phyloP scores from a whole-genome alignment of 2,113 vertebrate species.

The Zosterops borbonicus region DNA sequence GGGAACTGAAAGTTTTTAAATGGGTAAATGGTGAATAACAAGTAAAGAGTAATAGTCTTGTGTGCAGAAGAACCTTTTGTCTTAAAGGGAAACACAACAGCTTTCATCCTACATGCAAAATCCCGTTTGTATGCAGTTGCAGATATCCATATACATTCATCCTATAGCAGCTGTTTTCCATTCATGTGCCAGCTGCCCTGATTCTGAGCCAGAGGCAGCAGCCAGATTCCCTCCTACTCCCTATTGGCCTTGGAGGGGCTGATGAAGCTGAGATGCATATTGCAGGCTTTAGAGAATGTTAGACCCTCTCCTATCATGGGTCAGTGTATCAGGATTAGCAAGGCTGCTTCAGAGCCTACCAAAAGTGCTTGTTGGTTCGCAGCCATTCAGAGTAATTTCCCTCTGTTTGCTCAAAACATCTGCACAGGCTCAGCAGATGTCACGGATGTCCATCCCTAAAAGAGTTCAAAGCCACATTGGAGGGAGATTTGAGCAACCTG shows the following conservation, averaged over 20 bases:
- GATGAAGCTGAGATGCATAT: neutral
- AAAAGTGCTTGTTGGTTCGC: rapidly evolving
- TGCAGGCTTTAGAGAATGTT: neutral
- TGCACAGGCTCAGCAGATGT: neutral
- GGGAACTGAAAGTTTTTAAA: neutral
- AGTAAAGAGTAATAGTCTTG: neutral
- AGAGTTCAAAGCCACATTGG: neutral
- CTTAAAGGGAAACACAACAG: neutral
- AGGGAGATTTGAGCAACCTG: neutral
- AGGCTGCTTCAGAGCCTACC: neutral
- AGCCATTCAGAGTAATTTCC: neutral
- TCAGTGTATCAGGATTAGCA: neutral
- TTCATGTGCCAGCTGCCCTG: neutral
- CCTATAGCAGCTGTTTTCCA: neutral
- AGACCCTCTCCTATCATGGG: neutral
- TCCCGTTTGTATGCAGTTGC: neutral
- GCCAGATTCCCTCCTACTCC: neutral
- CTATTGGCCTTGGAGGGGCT: neutral
- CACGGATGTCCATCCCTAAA: neutral
- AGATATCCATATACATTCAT: neutral
- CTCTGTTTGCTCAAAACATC: neutral
- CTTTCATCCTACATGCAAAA: neutral
- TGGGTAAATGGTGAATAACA: neutral
- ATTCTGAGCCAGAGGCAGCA: neutral
- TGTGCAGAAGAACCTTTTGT: neutral